Base-by-base conservation (phyloP, 2,113 vertebrate genomes). In the Eclectus roratus region DNA sequence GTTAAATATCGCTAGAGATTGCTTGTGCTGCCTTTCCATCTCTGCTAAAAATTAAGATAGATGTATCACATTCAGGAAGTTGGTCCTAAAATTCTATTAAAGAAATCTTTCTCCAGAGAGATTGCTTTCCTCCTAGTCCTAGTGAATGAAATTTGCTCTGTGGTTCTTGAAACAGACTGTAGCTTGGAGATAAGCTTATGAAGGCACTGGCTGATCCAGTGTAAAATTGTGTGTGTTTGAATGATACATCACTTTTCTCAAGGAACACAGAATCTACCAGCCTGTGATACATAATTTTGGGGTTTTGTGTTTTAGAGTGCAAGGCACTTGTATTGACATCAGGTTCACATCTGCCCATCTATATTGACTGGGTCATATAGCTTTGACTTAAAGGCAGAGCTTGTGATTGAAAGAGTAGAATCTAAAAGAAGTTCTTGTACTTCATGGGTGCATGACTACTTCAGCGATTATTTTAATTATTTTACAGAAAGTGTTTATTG, bases 281-380 rank as follows among this genome's bases (percentile, higher is more conserved):
- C 5, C 39, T 84, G 25, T 41, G 31, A 33, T 23, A 27, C 2
- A 5, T 20, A 70, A 61, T 33, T 43, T 10, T 49, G 55, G n/a
- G 6, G 1, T 50, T 87, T 37, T 37, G 11, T 41, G 17, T 44
- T 71, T 64, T 21, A 24, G 10, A 31, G 4, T 50, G 46, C 50
- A 74, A 18, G 8, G 24, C 3, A 5, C 12, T 3, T 20, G 4
- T 46, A 10, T 29, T 1, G 5, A 6, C 70, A 58, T 10, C 31
- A 49, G 28, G 23, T 39, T 84, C 14, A 35, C 33, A 28, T 43
- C 73, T 79, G 24, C 14, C 29, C 10, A 17, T 47, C 20, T 23
- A 1, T 58, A 72, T 3, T 43, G 56, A 68, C 13, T 71, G 5
- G 25, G 5, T 47, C 23, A 14, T 25, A 12, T 37, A 60, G 79